Base-by-base conservation (phyloP, 2,888 invertebrate genomes). In the Amphipoea lucens region DNA sequence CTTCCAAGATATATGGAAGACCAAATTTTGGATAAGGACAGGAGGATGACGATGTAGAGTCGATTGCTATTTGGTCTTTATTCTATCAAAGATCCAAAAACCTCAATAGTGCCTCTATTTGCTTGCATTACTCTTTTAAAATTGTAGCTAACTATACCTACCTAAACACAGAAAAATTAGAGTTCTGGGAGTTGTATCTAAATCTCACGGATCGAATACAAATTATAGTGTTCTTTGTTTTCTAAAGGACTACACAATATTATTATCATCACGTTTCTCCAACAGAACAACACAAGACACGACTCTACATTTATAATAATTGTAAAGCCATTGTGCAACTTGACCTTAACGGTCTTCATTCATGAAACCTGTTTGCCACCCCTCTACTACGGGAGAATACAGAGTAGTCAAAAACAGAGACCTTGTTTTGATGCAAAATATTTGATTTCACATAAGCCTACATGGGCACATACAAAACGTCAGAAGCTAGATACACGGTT, bases 331-430 rank as follows among this genome's bases (percentile, higher is more conserved):
- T 74, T 74, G 54, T 77, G 60, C 23, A 63, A 66, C 87, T 75
- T 72, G 77, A 65, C 80, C 86, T 89, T 90, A 82, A 85, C 74
- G 48, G 54, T 74, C 36, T 81, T 75, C 86, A 84, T 84, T 79
- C 80, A 79, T 88, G 85, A 91, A 91, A 89, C 82, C 76, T 72
- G 88, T 86, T 87, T 85, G 69, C 77, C 73, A 87, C 87, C 86
- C 90, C 86, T 86, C 87, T 72, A 77, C 75, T 74, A 63, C 72
- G 62, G 68, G 51, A 73, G n/a, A 36, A 2, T 42, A 81, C 74
- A 89, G 89, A 88, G 89, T 83, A 89, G n/a, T 29, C 7, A 0
- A 11, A 14, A 11, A n/a, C 40, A 88, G 90, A 89, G 76, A 79
- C 45, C 73, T 29, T 12, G 2, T 54, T 78, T 63, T 62, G 2